Evolutionary conservation across 1,140 invertebrate species (phyloP), one percentile per base, ranked within the genome.

Genomic region (Coptotermes formosanus): DNA sequence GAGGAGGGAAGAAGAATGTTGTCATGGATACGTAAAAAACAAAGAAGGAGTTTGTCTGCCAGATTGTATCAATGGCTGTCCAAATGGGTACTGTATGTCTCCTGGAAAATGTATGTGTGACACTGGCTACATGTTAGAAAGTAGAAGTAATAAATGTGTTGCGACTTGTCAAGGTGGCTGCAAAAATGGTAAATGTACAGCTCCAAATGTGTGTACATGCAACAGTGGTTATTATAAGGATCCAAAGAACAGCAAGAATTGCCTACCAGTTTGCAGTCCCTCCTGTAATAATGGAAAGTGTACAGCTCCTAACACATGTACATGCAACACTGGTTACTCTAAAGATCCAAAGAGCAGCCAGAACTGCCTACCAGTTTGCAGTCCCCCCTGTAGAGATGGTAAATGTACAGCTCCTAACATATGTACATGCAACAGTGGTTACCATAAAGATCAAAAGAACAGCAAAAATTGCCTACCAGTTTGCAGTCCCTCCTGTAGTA

Each of bases 231-330:
- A 85, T 55, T 44, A 2, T 0, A 25, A 82, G 2, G 85, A 88
- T 0, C 88, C 52, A 55, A 91, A 86, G 43, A 43, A 25, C 30
- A 86, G n/a, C 44, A 88, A 23, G 25, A 64, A 81, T 85, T 96
- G 95, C 87, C 82, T 91, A 12, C 94, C 95, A 0, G 88, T 90
- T n/a, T 96, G 95, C 87, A 90, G 90, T 2, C 90, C 91, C 11
- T 91, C 92, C 19, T 95, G 95, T 88, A 88, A 88, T 6, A 90
- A 93, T 87, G 93, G 93, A 11, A 92, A 90, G 59, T 95, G 95
- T 87, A 92, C 92, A 25, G 91, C 90, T 2, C 93, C 93, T 3
- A 92, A 94, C 86, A 89, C 88, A 11, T 95, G 94, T 85, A 88
- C 87, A 8, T 94, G 93, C 86, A 0, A 87, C 12, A 7, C 48